Percentiles rank a stretch among this genome's conserved stretches.
Conservation (phyloP, 2,797 vertebrate genomes). For the Acrossocheilus fasciatus region DNA sequence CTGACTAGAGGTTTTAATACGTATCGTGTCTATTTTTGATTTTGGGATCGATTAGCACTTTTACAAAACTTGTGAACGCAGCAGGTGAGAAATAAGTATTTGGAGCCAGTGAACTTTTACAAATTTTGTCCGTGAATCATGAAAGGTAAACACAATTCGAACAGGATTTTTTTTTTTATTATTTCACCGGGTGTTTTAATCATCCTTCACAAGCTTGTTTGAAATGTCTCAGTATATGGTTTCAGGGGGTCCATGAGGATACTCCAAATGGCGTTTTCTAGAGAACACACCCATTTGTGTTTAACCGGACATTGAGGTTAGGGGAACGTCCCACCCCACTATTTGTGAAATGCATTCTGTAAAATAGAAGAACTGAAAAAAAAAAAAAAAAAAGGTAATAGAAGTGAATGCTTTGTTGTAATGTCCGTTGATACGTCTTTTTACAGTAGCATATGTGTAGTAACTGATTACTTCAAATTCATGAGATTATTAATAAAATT, state of each 20-base stretch:
- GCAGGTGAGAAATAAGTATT: neutral
- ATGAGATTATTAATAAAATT: neutral
- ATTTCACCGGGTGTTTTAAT: neutral
- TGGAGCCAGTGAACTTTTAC: neutral
- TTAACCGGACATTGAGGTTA: neutral
- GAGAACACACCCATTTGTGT: neutral
- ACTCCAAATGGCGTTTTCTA: neutral
- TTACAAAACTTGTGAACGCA: neutral
- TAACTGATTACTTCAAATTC: neutral
- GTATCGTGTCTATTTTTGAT: neutral
- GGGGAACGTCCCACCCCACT: neutral
- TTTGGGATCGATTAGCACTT: neutral
- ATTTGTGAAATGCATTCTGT: conserved; percentile 13
- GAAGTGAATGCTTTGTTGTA: neutral
- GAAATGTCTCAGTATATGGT: neutral
- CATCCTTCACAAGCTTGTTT: neutral
- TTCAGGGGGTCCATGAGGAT: neutral
- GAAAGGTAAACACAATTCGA: neutral
- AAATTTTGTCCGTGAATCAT: neutral
- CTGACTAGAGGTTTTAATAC: neutral
- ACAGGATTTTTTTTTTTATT: too few species aligned
- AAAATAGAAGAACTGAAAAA: neutral
- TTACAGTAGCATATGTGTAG: neutral
- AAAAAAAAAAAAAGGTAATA: neutral
- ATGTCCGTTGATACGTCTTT: neutral